Evolutionary conservation across 2,797 vertebrate species (phyloP), one percentile per base, ranked within the genome.

Genomic region (Urophycis tenuis): DNA sequence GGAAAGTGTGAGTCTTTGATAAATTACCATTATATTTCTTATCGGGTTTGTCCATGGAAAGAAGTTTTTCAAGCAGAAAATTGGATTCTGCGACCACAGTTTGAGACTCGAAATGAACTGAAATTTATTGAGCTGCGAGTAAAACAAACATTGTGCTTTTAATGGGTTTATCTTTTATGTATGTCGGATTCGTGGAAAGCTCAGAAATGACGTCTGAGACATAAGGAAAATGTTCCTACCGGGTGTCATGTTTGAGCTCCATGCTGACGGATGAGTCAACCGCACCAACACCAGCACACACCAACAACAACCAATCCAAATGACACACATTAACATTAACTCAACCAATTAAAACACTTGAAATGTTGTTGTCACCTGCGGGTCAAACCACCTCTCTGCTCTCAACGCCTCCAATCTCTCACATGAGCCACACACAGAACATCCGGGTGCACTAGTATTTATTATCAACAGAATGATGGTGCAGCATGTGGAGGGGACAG

Each of bases 361-460:
- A 39, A 39, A 39, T 6, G 35, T 3, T 0, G 35, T 6, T 17
- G 10, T 49, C 45, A 49, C 45, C 45, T 17, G 45, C 45, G 45
- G 45, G 45, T 49, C 45, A 19, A 19, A 2, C 2, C 41, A 5
- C 41, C 15, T 77, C 76, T 72, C 83, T 82, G 86, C 79, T 88
- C 83, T 83, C 11, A 36, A 36, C 35, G 9, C 35, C 83, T 85
- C 82, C 78, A 82, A 79, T 72, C 32, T 80, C 80, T 87, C 83
- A 80, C 78, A 78, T 82, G 77, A 86, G 73, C 45, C 75, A 90
- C 88, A 90, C 89, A 91, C 81, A 88, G 85, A 89, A 64, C 39
- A 88, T 89, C 86, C 90, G 88, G 85, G 88, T 90, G 89, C 86
- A 91, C 88, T 88, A 86, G 85, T 83, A 85, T 79, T 88, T 92